These are phyloP conservation scores for Elmis aenea DNA, from an alignment of 2,888 invertebrate species.

Conservation along the genomic window DNA sequence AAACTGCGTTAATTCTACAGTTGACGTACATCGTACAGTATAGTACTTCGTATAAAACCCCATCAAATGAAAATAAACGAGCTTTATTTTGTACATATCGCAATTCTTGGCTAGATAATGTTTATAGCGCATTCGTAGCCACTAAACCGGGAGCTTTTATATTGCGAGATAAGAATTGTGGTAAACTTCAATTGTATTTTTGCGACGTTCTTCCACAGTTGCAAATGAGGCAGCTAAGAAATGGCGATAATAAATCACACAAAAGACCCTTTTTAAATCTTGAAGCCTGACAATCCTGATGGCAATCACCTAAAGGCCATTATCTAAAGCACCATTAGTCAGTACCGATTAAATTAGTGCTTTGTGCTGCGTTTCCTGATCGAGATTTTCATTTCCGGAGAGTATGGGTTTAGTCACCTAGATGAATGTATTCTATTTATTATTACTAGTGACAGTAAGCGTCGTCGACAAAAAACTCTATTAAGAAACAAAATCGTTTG, in stretches of 20 bases:
- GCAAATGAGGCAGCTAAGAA: conserved; percentile 41
- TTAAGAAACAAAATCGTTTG: too few relatives aligned
- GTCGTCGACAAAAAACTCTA: too few relatives aligned
- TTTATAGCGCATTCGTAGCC: conserved; percentile 37
- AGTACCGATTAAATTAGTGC: conserved; percentile 40
- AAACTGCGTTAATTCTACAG: too few relatives aligned
- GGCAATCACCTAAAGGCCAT: conserved; percentile 36
- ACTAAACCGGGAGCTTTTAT: conserved; percentile 32
- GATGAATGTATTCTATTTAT: too few relatives aligned
- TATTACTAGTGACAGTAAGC: too few relatives aligned
- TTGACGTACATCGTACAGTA: too few relatives aligned
- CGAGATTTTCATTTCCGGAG: conserved; percentile 36
- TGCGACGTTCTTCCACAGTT: conserved; percentile 30
- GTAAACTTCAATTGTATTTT: conserved; percentile 28
- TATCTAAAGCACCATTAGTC: conserved; percentile 42
- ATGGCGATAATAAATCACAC: conserved; percentile 40
- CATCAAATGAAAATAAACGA: conserved; percentile 32
- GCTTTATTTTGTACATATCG: conserved; percentile 38
- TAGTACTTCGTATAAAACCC: too few relatives aligned
- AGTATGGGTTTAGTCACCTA: too few relatives aligned
- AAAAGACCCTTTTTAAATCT: conserved; percentile 37
- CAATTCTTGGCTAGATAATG: conserved; percentile 38
- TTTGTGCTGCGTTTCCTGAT: conserved; percentile 37
- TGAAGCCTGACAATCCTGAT: conserved; percentile 35
- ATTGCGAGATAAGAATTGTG: conserved; percentile 27